These are phyloP conservation scores for Puntigrus tetrazona DNA, from an alignment of 2,113 vertebrate genomes.

Conservation along the genomic window DNA sequence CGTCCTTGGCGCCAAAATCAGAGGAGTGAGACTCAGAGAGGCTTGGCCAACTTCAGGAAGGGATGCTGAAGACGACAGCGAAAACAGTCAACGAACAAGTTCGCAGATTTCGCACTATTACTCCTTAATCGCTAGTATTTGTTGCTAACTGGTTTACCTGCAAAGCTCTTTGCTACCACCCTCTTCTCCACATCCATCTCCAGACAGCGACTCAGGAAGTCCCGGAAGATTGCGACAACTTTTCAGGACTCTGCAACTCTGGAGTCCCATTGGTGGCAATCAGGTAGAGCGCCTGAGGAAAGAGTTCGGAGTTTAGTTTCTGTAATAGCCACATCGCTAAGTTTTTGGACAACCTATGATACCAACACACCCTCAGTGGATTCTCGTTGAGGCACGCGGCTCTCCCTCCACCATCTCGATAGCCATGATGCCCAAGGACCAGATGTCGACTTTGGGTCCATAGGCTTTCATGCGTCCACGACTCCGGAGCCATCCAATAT, in stretches of 20 bases:
- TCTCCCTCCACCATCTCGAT: conserved; percentile 99
- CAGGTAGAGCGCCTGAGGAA: conserved; percentile 89
- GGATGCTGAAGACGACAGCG: conserved; percentile 81
- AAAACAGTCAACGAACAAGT: not conserved
- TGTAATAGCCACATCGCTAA: too few relatives aligned
- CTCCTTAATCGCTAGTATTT: not conserved
- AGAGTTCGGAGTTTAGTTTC: not conserved
- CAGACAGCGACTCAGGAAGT: conserved; percentile 94
- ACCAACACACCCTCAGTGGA: conserved; percentile 87
- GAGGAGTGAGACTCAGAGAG: conserved; percentile 94
- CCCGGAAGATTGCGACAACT: conserved; percentile 95
- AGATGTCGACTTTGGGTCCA: conserved; percentile 97
- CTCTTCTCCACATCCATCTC: conserved; percentile 99
- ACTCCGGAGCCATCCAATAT: conserved; percentile 99
- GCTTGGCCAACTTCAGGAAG: conserved; percentile 98
- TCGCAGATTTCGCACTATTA: not conserved
- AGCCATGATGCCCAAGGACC: conserved; percentile 98
- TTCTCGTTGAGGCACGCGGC: conserved; percentile 97
- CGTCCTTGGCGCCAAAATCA: conserved; percentile 99
- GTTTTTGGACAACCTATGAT: not conserved
- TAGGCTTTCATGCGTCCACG: conserved; percentile 96
- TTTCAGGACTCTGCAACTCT: conserved; percentile 97
- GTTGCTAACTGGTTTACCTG: conserved; percentile 75
- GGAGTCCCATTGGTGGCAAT: conserved; percentile 99
- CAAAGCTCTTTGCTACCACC: conserved; percentile 91